Conservation (phyloP, 1,140 invertebrate species). For the Meloidogyne exigua region DNA sequence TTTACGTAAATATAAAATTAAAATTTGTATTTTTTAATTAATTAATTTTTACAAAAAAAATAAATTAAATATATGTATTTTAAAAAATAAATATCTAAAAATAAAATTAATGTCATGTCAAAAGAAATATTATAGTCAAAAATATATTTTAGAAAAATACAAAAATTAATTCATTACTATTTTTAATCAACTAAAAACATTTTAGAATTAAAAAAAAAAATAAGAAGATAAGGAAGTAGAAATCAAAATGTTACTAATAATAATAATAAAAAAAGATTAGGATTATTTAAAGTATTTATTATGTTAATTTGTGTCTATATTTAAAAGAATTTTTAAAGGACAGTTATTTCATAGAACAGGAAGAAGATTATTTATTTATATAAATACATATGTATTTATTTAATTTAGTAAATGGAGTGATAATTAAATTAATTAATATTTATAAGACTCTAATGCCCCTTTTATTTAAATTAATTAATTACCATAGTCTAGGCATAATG, state of each 20-base stretch:
- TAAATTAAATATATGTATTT: too few species aligned
- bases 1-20: too few species aligned
- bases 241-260: not conserved
- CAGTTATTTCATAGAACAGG: not conserved
- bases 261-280: not conserved
- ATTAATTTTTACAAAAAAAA: too few species aligned
- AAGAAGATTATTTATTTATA: not conserved
- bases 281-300: not conserved
- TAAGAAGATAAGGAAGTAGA: too few species aligned
- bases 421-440: not conserved
- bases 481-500: conserved; percentile 46
- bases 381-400: not conserved
- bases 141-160: too few species aligned
- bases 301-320: not conserved
- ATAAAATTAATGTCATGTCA: too few species aligned
- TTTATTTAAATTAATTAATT: not conserved
- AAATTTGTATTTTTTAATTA: too few species aligned
- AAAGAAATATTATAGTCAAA: too few species aligned
- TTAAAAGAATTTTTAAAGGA: not conserved
- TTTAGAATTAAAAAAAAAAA: too few species aligned
- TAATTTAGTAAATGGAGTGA: not conserved
- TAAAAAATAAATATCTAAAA: too few species aligned
- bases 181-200: too few species aligned
- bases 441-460: not conserved
- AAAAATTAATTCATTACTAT: too few species aligned